A percentile compares a stretch with the other conserved stretches of the same genome.
phyloP scores from a whole-genome alignment of 1,140 invertebrate genomes.

The Adelges cooleyi region DNA sequence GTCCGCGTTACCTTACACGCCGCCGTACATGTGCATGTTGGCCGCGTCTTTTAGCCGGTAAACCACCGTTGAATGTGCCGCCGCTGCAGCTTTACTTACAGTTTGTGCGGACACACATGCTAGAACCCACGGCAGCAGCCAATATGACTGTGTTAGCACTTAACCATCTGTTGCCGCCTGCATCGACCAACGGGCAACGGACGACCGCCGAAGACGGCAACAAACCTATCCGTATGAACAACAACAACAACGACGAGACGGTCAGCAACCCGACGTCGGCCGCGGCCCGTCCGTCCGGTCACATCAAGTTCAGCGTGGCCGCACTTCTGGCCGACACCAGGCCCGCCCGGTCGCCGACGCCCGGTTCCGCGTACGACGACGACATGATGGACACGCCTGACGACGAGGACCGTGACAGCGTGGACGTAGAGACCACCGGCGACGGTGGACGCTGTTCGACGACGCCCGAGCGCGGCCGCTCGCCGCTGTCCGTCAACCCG shows the following conservation, averaged over 20 bases:
- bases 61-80: slow-evolving; percentile 14
- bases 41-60: not conserved
- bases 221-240: not conserved
- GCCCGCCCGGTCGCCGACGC: slow-evolving; percentile 17
- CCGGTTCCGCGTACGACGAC: slow-evolving; percentile 29
- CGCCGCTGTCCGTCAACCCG: slow-evolving; percentile 15
- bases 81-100: not conserved
- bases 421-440: slow-evolving; percentile 24
- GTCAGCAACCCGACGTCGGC: slow-evolving; percentile 35
- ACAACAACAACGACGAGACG: slow-evolving; percentile 33
- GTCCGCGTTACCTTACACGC: no score
- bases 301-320: slow-evolving; percentile 43
- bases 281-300: slow-evolving; percentile 33
- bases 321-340: slow-evolving; percentile 40
- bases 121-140: slow-evolving; percentile 30
- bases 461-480: slow-evolving; percentile 30
- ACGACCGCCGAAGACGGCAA: not conserved
- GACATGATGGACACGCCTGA: slow-evolving; percentile 26
- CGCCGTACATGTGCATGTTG: not conserved
- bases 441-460: slow-evolving; percentile 21
- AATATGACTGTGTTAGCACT: slow-evolving; percentile 32
- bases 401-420: slow-evolving; percentile 33
- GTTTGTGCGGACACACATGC: slow-evolving; percentile 30
- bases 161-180: slow-evolving; percentile 27
- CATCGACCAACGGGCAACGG: slow-evolving; percentile 1